Evolutionary conservation across 2,888 invertebrate genomes (phyloP).

Genomic region (Ophraella communa): DNA sequence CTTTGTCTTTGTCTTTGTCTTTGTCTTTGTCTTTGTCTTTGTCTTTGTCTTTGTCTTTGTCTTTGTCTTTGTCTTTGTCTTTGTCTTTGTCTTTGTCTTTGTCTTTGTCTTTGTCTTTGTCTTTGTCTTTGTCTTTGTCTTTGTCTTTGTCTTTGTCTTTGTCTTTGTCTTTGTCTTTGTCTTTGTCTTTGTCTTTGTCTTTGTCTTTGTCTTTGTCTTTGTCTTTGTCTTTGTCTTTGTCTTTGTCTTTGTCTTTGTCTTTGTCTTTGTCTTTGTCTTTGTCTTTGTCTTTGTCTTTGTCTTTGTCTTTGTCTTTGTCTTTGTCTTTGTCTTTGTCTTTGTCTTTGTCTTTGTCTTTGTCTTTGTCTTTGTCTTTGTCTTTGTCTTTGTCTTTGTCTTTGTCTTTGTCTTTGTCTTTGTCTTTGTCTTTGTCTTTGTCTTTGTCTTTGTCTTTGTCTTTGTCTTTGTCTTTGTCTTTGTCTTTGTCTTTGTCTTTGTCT

Average conservation of each 20-base stretch:
- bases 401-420: conserved; percentile 11
- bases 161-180: conserved; percentile 10
- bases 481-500: conserved; percentile 13
- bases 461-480: conserved; percentile 12
- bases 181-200: conserved; percentile 14
- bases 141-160: conserved; percentile 12
- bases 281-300: conserved; percentile 13
- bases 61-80: conserved; percentile 14
- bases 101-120: conserved; percentile 12
- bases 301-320: conserved; percentile 14
- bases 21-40: conserved; percentile 19
- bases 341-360: conserved; percentile 13
- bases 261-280: conserved; percentile 9
- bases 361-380: conserved; percentile 14
- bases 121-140: conserved; percentile 11
- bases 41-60: conserved; percentile 19
- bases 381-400: conserved; percentile 13
- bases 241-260: conserved; percentile 9
- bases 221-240: conserved; percentile 9
- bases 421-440: conserved; percentile 12
- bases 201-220: conserved; percentile 13
- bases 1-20: conserved; percentile 20
- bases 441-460: conserved; percentile 12
- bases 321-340: conserved; percentile 12
- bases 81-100: conserved; percentile 16